Percentiles rank a stretch among this genome's conserved stretches.
These are phyloP conservation scores for Diorhabda elongata DNA, from an alignment of 1,140 invertebrate species.

Conservation along the genomic window DNA sequence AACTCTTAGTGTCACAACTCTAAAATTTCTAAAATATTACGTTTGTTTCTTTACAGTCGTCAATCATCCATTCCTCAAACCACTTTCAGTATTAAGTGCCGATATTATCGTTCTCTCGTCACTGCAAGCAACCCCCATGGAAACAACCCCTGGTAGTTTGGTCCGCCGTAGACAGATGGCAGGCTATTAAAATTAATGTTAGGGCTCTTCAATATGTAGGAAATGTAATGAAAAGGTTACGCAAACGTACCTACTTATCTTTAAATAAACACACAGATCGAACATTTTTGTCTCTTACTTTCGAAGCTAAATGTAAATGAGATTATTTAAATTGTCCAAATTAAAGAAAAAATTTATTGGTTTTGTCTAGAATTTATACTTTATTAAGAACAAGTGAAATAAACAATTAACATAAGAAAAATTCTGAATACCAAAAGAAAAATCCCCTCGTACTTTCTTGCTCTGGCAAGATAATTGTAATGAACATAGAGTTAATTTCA, in stretches of 20 bases:
- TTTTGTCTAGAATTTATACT: too few species aligned
- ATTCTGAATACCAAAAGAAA: too few species aligned
- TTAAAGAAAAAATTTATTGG: too few species aligned
- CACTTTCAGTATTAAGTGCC: constrained; percentile 14
- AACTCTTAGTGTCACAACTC: not conserved
- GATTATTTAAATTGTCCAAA: too few species aligned
- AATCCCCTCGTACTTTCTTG: too few species aligned
- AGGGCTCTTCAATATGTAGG: constrained; percentile 8
- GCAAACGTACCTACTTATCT: not conserved
- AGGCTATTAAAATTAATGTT: constrained; percentile 36
- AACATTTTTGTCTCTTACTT: too few species aligned
- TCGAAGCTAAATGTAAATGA: too few species aligned
- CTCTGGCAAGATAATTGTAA: too few species aligned
- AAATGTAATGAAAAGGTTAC: not conserved
- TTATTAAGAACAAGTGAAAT: too few species aligned
- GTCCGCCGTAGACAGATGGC: constrained; percentile 35
- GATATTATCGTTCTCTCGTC: constrained; percentile 27
- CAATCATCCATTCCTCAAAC: not conserved
- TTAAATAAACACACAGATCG: too few species aligned
- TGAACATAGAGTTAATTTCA: too few species aligned
- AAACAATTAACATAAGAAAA: too few species aligned
- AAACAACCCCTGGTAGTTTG: constrained; percentile 26
- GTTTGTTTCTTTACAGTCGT: not conserved
- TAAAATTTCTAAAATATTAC: not conserved
- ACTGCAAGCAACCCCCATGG: constrained; percentile 20